Evolutionary conservation across 2,113 vertebrate species (phyloP).

Genomic region (Rostratula benghalensis): DNA sequence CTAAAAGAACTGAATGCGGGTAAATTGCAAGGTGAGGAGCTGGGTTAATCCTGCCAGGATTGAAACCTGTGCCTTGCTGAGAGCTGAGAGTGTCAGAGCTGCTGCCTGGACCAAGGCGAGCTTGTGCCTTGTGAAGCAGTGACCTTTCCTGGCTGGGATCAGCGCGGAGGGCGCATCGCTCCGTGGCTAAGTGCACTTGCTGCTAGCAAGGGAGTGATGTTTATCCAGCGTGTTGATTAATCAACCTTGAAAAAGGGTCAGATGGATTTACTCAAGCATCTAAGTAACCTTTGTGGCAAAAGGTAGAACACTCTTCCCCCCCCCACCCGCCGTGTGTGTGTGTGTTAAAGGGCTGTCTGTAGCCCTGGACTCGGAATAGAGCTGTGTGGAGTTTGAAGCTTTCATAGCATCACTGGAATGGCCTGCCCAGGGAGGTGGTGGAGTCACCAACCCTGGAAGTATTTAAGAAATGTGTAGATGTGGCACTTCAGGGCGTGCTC

Average conservation of each 20-base stretch:
- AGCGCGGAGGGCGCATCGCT: accelerated
- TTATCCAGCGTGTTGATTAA: slow-evolving; percentile 5
- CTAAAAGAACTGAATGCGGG: background rate
- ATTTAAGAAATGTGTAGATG: no score
- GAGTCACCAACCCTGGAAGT: no score
- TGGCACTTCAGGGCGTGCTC: no score
- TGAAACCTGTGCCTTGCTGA: background rate
- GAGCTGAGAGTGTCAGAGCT: background rate
- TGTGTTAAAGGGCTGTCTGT: background rate
- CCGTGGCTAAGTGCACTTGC: background rate
- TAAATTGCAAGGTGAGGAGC: background rate
- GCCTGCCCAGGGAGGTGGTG: no score
- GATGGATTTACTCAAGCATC: slow-evolving; percentile 9
- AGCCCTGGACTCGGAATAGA: background rate
- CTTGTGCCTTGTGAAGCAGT: background rate
- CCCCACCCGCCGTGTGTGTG: no score
- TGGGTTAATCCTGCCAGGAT: background rate
- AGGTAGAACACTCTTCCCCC: background rate
- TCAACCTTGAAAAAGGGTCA: slow-evolving; percentile 46
- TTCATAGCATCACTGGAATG: accelerated
- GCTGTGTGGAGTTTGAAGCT: background rate
- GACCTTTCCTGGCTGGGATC: slow-evolving; percentile 8
- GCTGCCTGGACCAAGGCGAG: background rate
- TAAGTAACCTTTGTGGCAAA: slow-evolving; percentile 9
- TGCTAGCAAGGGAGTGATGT: background rate